Evolutionary conservation across 2,797 vertebrate genomes (phyloP), one percentile per base, ranked within the genome.

Genomic region (Podarcis lilfordi): DNA sequence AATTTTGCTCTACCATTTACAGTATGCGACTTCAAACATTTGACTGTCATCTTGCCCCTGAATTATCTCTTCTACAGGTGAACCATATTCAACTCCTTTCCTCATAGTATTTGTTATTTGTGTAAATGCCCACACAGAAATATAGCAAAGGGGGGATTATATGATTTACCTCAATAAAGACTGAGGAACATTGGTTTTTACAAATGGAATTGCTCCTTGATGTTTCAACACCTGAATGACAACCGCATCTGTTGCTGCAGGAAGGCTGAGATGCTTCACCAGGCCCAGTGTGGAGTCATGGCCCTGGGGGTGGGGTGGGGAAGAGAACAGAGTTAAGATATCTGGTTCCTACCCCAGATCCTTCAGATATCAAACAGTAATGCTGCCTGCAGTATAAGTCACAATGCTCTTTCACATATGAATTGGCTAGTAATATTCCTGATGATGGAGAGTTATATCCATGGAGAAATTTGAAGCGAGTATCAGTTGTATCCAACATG

Each of bases 191-290:
- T 99, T 99, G 93, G 99, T 99, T 95, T 97, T 98, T 90, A 98
- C 97, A 64, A 98, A 99, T 0, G 98, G 98, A 94, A 99, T 96
- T 0, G 99, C 99, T 0, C 99, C 99, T 94, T 99, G 98, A 89
- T 96, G 97, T 97, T 98, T 99, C 93, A 99, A 94, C 81, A 99
- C 98, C 90, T 98, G 95, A 25, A 99, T 98, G 80, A 99, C 9
- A 82, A 99, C 98, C 0, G 97, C 95, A 96, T 99, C 98, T 27
- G 91, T 92, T 35, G 95, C 87, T 0, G 90, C 96, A 0, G 98
- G 98, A 9, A 95, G 72, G 6, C 97, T 97, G 93, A 99, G 81
- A 27, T 97, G 95, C 85, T 95, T 85, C 84, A 96, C 6, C 71
- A 99, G 92, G 8, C 98, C 99, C 89, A 98, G 93, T 0, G 97